phyloP scores from a whole-genome alignment of 2,797 vertebrate species.

The Sebastes ruberrimus region DNA sequence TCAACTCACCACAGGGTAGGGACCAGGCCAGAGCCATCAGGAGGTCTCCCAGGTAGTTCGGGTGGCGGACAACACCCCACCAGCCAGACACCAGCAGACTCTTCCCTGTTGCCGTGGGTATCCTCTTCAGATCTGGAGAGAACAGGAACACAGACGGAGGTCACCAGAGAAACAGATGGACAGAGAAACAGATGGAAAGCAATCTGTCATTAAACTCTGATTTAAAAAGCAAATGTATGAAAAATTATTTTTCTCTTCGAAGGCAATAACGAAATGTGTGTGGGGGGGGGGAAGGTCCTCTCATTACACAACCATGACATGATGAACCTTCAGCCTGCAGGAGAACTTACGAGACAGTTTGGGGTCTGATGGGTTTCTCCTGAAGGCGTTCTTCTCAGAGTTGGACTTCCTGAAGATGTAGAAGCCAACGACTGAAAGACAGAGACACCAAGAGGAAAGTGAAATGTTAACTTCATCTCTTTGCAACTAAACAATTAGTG shows the following conservation, averaged over 20 bases:
- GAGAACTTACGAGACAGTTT: conserved; percentile 86
- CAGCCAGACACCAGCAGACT: conserved; percentile 92
- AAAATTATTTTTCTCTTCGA: neutral
- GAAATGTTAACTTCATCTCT: too few relatives aligned
- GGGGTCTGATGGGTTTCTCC: conserved; percentile 90
- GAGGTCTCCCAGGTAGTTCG: conserved; percentile 96
- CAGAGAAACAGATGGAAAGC: neutral
- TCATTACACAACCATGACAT: neutral
- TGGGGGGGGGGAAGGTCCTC: neutral
- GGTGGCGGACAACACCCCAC: conserved; percentile 97
- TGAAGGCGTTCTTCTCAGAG: conserved; percentile 93
- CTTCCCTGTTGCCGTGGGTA: conserved; percentile 93
- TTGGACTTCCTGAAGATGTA: conserved; percentile 94
- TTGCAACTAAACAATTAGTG: too few relatives aligned
- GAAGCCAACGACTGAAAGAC: conserved; percentile 87
- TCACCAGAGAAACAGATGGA: neutral
- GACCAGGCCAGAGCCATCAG: conserved; percentile 98
- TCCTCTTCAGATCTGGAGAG: conserved; percentile 88
- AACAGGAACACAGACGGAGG: neutral
- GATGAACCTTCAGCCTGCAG: neutral
- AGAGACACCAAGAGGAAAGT: neutral
- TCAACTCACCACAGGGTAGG: conserved; percentile 91
- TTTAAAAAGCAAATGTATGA: too few relatives aligned
- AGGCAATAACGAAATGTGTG: neutral
- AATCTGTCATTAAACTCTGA: too few relatives aligned